Base-by-base conservation (phyloP, 2,888 invertebrate species). In the Caenorhabditis sp. region DNA sequence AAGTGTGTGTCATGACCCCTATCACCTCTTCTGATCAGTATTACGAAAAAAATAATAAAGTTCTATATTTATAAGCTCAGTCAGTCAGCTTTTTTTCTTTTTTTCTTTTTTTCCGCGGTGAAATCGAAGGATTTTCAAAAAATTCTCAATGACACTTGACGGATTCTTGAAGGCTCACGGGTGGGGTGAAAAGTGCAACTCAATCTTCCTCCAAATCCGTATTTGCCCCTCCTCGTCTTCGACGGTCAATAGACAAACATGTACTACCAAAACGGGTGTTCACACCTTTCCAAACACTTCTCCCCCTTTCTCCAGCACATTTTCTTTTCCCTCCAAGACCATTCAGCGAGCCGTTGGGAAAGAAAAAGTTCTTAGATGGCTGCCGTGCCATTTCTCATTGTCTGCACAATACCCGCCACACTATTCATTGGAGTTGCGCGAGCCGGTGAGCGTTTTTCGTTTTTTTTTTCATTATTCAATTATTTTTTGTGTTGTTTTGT, bases 241-340 rank as follows among this genome's bases (percentile, higher is more conserved):
- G 67, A 70, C 71, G 5, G 32, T 50, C 37, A 65, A 40, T 56
- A 64, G 55, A 56, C 69, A 77, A 67, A 62, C 56, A 51, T 32
- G 51, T 70, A 60, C 67, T 77, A 67, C 77, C 60, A 51, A 62
- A 74, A 74, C 74, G 67, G 69, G 77, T 74, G 77, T 77, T 77
- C 77, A 69, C 77, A 77, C 77, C 67, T 60, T 74, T 67, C 35
- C 60, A 60, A 67, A 65, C 60, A 67, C 58, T 40, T 60, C 18
- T 40, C 44, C 50, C 56, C 26, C 5, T 60, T 56, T 60, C 53
- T 26, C 40, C 65, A 35, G 76, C 68, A 51, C 44, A 76, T 76
- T 9, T 32, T 32, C 9, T 32, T 32, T 32, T 32, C 32, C 32
- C 5, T 9, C 4, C 5, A 32, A 32, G 9, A 32, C 32, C 32